Percentiles rank a stretch among this genome's conserved stretches.
Conservation (phyloP, 2,888 invertebrate genomes). For the Perithous albicinctus region DNA sequence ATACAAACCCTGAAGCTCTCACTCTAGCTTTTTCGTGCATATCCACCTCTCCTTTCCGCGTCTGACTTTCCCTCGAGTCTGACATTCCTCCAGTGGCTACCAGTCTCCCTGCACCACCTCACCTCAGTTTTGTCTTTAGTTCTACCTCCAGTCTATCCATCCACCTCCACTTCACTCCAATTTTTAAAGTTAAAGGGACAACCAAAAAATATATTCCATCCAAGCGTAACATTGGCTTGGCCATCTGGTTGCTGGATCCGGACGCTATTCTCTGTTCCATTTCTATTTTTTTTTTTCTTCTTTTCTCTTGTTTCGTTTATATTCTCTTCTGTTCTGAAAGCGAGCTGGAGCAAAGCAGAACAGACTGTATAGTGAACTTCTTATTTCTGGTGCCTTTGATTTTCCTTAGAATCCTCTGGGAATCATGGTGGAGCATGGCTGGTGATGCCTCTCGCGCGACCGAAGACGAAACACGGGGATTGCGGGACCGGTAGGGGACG, state of each 20-base stretch:
- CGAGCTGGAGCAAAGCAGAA: conserved; percentile 31
- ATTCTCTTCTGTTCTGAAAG: conserved; percentile 34
- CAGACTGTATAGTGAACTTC: conserved; percentile 71
- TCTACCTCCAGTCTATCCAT: conserved; percentile 22
- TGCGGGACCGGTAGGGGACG: conserved; percentile 31
- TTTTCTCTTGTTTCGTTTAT: too few relatives aligned
- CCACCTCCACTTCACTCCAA: conserved; percentile 22
- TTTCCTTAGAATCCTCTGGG: conserved; percentile 73
- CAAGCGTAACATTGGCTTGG: conserved; percentile 70
- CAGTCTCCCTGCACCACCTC: conserved; percentile 15
- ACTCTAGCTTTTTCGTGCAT: conserved; percentile 22
- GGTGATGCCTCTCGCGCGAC: conserved; percentile 20
- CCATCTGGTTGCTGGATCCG: conserved; percentile 19
- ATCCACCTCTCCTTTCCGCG: conserved; percentile 18
- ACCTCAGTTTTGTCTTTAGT: conserved; percentile 20
- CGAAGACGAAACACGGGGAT: conserved; percentile 50
- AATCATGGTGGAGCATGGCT: conserved; percentile 67
- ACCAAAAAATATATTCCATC: conserved; percentile 56
- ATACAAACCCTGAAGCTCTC: conserved; percentile 47
- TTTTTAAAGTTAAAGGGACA: conserved; percentile 49
- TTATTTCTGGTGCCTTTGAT: conserved; percentile 76
- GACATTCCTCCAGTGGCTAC: conserved; percentile 7
- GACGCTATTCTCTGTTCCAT: conserved; percentile 28
- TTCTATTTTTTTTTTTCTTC: conserved; percentile 12
- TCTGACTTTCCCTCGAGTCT: conserved; percentile 20